These are phyloP conservation scores for Drosophila algonquin DNA, from an alignment of 2,888 invertebrate genomes.

Conservation along the genomic window DNA sequence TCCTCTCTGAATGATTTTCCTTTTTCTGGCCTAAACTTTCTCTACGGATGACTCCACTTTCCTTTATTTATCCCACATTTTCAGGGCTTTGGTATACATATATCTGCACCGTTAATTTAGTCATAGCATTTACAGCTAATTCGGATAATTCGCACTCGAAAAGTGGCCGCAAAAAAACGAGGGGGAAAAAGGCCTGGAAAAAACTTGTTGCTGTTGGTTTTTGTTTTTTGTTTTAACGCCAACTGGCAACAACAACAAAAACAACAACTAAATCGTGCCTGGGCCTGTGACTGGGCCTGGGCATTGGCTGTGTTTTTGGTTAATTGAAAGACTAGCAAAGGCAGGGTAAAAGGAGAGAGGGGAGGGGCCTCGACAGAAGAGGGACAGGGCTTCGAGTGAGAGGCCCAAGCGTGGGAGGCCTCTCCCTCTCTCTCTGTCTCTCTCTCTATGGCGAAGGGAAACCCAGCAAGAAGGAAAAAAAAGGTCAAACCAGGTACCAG, in stretches of 20 bases:
- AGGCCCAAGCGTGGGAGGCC: constrained; percentile 37
- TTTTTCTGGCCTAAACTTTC: not conserved
- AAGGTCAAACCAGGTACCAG: constrained; percentile 43
- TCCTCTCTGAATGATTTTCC: not conserved
- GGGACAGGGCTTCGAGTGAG: not conserved
- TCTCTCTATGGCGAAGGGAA: not conserved
- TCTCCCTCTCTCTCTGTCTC: not conserved
- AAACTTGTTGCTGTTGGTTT: constrained; percentile 22
- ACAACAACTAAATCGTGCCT: constrained; percentile 47
- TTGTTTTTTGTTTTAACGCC: constrained; percentile 31
- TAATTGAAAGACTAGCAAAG: constrained; percentile 63
- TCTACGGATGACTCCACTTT: not conserved
- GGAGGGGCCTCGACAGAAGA: not conserved
- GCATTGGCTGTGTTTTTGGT: constrained; percentile 52
- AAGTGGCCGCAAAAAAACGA: constrained; percentile 46
- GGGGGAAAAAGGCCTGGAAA: constrained; percentile 27
- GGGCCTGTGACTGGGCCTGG: constrained; percentile 48
- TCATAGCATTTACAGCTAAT: constrained; percentile 63
- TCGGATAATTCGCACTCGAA: constrained; percentile 67
- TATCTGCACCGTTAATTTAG: constrained; percentile 57
- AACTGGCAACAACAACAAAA: constrained; percentile 61
- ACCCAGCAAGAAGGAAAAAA: constrained; percentile 13
- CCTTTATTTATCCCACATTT: not conserved
- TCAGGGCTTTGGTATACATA: not conserved
- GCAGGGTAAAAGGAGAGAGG: not conserved